A percentile compares a stretch with the other conserved stretches of the same genome.
Evolutionary conservation across 2,113 vertebrate genomes (phyloP).

Genomic region (Nanger granti): DNA sequence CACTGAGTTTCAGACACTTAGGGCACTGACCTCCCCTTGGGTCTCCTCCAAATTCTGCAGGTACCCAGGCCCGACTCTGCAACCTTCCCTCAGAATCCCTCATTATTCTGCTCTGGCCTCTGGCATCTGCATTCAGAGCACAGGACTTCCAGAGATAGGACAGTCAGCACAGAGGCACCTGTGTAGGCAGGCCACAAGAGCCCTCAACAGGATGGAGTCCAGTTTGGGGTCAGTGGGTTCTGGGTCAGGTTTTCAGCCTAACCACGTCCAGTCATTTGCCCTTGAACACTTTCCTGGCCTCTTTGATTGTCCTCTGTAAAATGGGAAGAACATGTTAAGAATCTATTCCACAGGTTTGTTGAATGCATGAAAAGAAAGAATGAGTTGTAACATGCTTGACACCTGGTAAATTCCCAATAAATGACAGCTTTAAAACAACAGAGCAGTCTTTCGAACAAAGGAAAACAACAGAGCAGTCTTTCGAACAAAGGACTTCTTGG

Average conservation of each 20-base stretch:
- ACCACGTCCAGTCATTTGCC: not conserved
- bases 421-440: not conserved
- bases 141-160: not conserved
- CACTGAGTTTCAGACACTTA: not conserved
- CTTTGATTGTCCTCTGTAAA: not conserved
- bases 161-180: not conserved
- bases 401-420: not conserved
- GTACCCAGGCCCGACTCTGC: not conserved
- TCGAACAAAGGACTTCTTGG: not conserved
- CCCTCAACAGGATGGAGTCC: not conserved
- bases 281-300: not conserved
- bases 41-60: not conserved
- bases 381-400: not conserved
- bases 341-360: not conserved
- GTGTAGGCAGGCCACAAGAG: not conserved
- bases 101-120: not conserved
- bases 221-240: not conserved
- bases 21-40: not conserved
- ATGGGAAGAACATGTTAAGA: not conserved
- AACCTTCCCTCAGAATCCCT: not conserved
- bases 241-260: not conserved
- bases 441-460: not conserved
- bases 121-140: not conserved
- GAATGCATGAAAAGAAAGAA: not conserved
- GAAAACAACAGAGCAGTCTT: not conserved